These are phyloP conservation scores for Megalops atlanticus DNA, from an alignment of 2,113 vertebrate species.

Conservation along the genomic window DNA sequence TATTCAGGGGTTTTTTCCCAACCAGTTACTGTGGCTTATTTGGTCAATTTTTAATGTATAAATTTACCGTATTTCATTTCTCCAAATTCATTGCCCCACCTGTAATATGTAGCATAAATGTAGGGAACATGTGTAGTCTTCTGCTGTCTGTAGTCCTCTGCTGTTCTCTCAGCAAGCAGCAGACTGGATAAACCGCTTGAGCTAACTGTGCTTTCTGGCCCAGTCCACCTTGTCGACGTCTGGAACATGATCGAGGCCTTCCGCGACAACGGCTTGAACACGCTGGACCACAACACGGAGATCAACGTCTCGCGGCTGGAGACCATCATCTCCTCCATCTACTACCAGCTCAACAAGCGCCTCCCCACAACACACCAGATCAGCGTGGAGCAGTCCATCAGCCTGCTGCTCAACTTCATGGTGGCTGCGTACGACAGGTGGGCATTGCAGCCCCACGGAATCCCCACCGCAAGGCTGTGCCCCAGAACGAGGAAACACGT, in stretches of 20 bases:
- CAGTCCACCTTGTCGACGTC: conserved; percentile 97
- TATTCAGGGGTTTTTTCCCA: no score
- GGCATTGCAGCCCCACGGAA: neutral
- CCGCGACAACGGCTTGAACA: conserved; percentile 94
- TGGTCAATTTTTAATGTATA: no score
- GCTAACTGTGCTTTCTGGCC: no score
- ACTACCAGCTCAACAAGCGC: conserved; percentile 97
- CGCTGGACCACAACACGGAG: conserved; percentile 86
- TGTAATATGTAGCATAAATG: no score
- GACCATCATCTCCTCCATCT: conserved; percentile 95
- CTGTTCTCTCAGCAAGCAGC: no score
- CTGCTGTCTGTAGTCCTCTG: no score
- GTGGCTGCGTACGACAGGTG: conserved; percentile 94
- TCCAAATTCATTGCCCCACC: no score
- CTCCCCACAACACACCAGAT: conserved; percentile 97
- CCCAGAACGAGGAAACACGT: no score
- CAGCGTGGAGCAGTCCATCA: conserved; percentile 95
- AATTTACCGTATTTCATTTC: no score
- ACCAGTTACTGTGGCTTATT: no score
- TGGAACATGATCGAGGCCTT: conserved; percentile 99
- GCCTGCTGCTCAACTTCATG: conserved; percentile 97
- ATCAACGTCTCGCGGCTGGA: conserved; percentile 97
- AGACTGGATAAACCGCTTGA: no score
- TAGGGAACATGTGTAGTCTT: no score
- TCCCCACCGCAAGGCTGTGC: neutral